phyloP scores from a whole-genome alignment of 2,113 vertebrate genomes.

The Eonycteris spelaea region DNA sequence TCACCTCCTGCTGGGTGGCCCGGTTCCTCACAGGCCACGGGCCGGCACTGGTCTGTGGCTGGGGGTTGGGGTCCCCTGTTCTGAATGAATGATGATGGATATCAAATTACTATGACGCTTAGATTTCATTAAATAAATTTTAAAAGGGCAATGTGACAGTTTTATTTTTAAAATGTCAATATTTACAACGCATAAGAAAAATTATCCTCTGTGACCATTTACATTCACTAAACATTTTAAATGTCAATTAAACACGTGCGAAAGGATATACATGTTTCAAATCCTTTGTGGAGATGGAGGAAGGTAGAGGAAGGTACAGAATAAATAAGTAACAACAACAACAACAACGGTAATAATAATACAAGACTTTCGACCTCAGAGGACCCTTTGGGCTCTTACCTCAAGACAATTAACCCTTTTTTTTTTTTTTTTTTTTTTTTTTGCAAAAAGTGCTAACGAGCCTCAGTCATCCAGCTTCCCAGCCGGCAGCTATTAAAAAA shows the following conservation, averaged over 20 bases:
- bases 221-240: neutral
- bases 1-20: no score
- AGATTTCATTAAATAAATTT: neutral
- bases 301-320: neutral
- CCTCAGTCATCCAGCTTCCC: neutral
- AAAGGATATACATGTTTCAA: neutral
- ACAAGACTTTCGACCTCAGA: neutral
- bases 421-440: neutral
- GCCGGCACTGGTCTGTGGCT: no score
- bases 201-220: neutral
- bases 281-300: neutral
- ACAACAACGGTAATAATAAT: neutral
- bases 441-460: neutral
- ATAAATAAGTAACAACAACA: neutral
- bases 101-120: neutral
- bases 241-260: neutral
- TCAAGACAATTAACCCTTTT: neutral
- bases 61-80: no score
- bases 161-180: neutral
- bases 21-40: no score
- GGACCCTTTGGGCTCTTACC: neutral
- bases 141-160: neutral
- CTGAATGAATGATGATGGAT: neutral
- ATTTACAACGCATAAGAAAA: neutral
- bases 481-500: neutral